Base-by-base conservation (phyloP, 1,140 invertebrate species). In the Anoplolepis gracilipes region DNA sequence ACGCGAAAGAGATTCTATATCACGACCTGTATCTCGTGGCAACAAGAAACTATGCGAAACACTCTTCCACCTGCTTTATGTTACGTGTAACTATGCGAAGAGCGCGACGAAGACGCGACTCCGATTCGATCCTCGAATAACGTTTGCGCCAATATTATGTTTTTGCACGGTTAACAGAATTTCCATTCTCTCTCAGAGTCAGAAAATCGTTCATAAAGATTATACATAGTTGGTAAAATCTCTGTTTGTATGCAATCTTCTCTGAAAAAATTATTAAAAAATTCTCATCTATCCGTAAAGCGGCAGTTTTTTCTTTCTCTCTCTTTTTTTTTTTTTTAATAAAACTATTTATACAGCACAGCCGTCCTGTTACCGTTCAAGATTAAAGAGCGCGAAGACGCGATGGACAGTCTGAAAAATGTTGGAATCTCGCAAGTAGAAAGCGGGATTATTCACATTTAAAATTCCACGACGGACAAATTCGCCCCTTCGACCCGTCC, bases 11-110 rank as follows among this genome's bases (percentile, higher is more conserved):
- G 78, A 82, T 82, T 72, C 78, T 82, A 73, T 82, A 82, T 82
- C 78, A 73, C 53, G 67, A 53, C 67, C 28, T 55, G 53, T 73
- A 82, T 59, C 67, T 82, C 78, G 65, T 39, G 67, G 78, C 78
- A 82, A 82, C 78, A 67, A 73, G 78, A 72, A 82, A 82, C 78
- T 82, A 82, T 82, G 78, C 78, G 78, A 82, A 72, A 73, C 78
- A 82, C 67, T 82, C 78, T 82, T 82, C 67, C 53, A 82, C 25
- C 67, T 73, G 67, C 78, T 82, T 82, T 82, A 82, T 81, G 78
- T 81, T 59, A 81, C 78, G 53, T 82, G 53, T 73, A 82, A 82
- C 78, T 82, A 82, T 82, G 78, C 78, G 36, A 82, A 72, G 67
- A 72, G 78, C 67, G 53, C 67, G 78, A 59, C 78, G 78, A 73